phyloP scores from a whole-genome alignment of 2,113 vertebrate genomes.

The Narcine bancroftii region DNA sequence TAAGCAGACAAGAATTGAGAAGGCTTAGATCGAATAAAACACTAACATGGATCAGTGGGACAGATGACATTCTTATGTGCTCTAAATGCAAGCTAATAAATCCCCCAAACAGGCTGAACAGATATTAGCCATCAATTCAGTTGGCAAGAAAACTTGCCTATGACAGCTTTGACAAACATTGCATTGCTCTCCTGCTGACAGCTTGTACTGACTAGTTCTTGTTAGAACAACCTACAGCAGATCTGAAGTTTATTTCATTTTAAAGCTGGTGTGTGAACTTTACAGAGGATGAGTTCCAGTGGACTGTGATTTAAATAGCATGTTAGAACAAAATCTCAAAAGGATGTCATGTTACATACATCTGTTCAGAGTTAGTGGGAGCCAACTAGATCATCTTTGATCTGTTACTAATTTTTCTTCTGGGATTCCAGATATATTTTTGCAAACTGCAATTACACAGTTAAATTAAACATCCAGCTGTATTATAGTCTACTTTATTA shows the following conservation, averaged over 20 bases:
- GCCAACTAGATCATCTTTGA: constrained; percentile 22
- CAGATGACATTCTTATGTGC: not conserved
- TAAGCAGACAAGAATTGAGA: not conserved
- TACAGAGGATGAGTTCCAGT: not conserved
- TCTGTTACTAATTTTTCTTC: not conserved
- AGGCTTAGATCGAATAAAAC: not conserved
- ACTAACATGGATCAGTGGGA: not conserved
- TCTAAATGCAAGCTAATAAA: not conserved
- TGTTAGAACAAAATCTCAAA: not conserved
- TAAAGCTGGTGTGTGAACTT: not conserved
- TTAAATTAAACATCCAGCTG: not conserved
- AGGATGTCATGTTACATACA: constrained; percentile 19
- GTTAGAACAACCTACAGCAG: not conserved
- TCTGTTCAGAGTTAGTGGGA: constrained; percentile 30
- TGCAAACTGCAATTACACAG: not conserved
- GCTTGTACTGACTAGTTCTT: not conserved
- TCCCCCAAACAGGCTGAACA: not conserved
- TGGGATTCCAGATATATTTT: not conserved
- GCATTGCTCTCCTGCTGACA: not conserved
- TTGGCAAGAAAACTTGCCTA: not conserved
- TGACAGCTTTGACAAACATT: not conserved
- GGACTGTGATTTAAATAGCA: not conserved
- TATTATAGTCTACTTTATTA: not conserved
- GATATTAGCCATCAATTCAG: not conserved
- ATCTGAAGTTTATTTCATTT: not conserved